Base-by-base conservation (phyloP, 2,113 vertebrate genomes). In the Anas platyrhynchos region DNA sequence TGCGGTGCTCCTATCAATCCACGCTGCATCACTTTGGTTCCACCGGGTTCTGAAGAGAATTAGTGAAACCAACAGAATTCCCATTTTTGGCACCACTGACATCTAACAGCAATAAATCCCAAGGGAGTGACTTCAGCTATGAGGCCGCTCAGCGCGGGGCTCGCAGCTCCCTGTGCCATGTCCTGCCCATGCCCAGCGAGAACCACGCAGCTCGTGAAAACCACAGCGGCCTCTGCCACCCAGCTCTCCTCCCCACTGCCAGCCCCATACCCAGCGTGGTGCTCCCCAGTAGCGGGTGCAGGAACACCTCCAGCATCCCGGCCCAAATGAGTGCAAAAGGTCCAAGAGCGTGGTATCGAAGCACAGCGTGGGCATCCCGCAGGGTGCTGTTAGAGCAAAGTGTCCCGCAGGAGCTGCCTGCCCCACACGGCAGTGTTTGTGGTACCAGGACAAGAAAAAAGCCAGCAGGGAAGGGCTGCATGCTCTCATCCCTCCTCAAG, bases 371-470 rank as follows among this genome's bases (percentile, higher is more conserved):
- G 27, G 29, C 27, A 14, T 46, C 46, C 27, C 3, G 43, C 41
- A 46, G 29, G 7, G 20, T 44, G 29, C 65, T 46, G 13, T 31
- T 21, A 14, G 32, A n/a, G 44, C 67, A 34, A 22, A 68, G 16
- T 16, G 44, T 46, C 67, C 46, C 46, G 10, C 32, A 26, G 44
- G 29, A 44, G 10, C 43, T 46, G 43, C 27, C 8, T 38, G 26
- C n/a, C 56, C 4, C 15, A 34, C 27, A 26, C 9, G 1, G 2
- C 11, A 1, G 23, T 4, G 2, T 6, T 5, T 3, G 36, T 3
- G 65, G 48, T 31, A 43, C 32, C 13, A 16, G 26, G 20, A 25
- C 32, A 67, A 46, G 67, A 26, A 13, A 65, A 25, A 17, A 32
- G 41, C 58, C 74, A 3, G 1, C 1, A 52, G 50, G 34, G 31